phyloP scores from a whole-genome alignment of 2,113 vertebrate species.

The Corythaixoides concolor region DNA sequence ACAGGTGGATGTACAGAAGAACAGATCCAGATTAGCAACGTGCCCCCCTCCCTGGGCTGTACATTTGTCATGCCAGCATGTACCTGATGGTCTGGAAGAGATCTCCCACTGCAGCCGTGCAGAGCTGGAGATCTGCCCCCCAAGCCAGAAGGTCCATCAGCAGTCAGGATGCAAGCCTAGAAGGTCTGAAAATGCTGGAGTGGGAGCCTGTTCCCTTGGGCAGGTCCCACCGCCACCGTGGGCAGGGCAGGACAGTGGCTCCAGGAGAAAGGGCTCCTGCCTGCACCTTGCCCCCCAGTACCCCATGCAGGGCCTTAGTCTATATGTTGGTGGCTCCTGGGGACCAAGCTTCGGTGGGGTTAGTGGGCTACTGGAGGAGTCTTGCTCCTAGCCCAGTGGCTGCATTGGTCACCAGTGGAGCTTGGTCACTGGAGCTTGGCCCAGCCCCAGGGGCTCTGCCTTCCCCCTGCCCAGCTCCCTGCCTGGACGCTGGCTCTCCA shows the following conservation, averaged over 20 bases:
- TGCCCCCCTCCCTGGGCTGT: neutral
- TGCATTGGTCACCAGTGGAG: accelerated
- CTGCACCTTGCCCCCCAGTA: accelerated
- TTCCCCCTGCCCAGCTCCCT: neutral
- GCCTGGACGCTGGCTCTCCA: accelerated
- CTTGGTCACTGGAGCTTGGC: neutral
- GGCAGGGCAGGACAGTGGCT: neutral
- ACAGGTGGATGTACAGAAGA: neutral
- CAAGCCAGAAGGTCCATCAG: neutral
- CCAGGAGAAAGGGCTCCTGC: neutral
- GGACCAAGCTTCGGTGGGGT: neutral
- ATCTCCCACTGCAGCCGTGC: neutral
- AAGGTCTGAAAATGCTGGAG: neutral
- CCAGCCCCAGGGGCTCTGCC: neutral
- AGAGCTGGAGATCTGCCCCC: neutral
- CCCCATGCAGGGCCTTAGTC: neutral
- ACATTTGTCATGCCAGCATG: accelerated
- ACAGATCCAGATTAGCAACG: neutral
- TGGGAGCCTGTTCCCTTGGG: neutral
- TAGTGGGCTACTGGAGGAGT: neutral
- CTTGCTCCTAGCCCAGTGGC: neutral
- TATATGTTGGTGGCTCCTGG: neutral
- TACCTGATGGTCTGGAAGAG: neutral
- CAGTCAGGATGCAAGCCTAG: neutral
- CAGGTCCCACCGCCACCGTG: neutral